phyloP scores from a whole-genome alignment of 2,797 vertebrate genomes.

The Acanthiza pusilla region DNA sequence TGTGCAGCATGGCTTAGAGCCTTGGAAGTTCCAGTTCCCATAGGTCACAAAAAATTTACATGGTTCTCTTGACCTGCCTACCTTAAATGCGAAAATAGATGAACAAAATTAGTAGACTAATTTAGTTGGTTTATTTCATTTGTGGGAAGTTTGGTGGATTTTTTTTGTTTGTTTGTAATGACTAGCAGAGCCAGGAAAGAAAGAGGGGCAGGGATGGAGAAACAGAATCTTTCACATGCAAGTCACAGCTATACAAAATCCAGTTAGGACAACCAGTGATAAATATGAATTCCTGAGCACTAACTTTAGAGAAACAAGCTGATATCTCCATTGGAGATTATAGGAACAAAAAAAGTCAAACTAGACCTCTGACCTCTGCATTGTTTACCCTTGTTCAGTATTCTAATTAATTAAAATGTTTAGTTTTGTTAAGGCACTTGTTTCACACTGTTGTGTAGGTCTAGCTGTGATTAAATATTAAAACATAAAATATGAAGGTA shows the following conservation, averaged over 20 bases:
- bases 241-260: background rate
- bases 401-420: background rate
- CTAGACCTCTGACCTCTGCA: background rate
- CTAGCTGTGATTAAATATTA: background rate
- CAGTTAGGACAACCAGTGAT: background rate
- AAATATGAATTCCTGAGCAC: background rate
- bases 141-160: background rate
- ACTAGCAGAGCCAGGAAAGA: background rate
- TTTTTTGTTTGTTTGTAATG: background rate
- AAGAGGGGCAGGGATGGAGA: background rate
- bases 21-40: background rate
- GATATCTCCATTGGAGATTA: background rate
- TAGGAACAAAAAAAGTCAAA: background rate
- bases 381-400: fast-evolving
- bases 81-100: background rate
- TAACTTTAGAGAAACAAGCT: background rate
- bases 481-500: background rate
- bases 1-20: fast-evolving
- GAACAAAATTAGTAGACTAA: background rate
- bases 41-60: background rate
- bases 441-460: background rate
- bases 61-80: background rate
- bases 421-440: background rate
- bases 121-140: fast-evolving
- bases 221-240: background rate